These are phyloP conservation scores for Mycogona germanica DNA, from an alignment of 2,888 invertebrate species.

Conservation along the genomic window DNA sequence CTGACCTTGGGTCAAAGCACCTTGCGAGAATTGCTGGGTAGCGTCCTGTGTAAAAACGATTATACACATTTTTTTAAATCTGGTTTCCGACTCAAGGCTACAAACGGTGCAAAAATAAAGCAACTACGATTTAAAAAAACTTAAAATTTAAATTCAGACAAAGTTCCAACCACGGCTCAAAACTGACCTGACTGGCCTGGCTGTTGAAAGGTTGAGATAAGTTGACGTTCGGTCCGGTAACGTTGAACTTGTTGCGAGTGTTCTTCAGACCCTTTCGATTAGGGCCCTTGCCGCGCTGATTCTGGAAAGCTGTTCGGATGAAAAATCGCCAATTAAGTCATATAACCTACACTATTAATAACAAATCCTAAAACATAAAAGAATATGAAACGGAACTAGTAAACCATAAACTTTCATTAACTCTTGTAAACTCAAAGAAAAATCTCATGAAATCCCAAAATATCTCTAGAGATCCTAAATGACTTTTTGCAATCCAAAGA, in stretches of 20 bases:
- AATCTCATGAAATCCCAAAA: background rate
- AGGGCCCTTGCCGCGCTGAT: constrained; percentile 30
- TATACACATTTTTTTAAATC: too few relatives aligned
- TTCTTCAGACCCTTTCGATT: constrained; percentile 21
- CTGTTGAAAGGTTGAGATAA: constrained; percentile 30
- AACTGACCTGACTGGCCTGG: constrained; percentile 31
- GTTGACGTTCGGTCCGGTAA: constrained; percentile 27
- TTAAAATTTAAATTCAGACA: too few relatives aligned
- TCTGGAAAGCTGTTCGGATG: constrained; percentile 25
- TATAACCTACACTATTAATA: too few relatives aligned
- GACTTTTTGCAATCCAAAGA: too few relatives aligned
- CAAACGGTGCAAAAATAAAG: too few relatives aligned
- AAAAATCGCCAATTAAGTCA: background rate
- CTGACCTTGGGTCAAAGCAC: constrained; percentile 33
- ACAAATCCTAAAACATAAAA: background rate
- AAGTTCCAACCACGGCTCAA: constrained; percentile 5
- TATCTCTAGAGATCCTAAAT: too few relatives aligned
- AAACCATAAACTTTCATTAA: constrained; percentile 2
- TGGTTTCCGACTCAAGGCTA: too few relatives aligned
- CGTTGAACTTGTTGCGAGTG: constrained; percentile 19
- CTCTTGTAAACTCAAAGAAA: background rate
- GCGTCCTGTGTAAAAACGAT: constrained; percentile 18
- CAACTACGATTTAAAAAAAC: too few relatives aligned
- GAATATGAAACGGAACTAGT: too few relatives aligned
- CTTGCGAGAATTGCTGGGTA: constrained; percentile 26